A percentile compares a stretch with the other conserved stretches of the same genome.
Conservation (phyloP, 1,140 invertebrate species). For the Bombus polaris region DNA sequence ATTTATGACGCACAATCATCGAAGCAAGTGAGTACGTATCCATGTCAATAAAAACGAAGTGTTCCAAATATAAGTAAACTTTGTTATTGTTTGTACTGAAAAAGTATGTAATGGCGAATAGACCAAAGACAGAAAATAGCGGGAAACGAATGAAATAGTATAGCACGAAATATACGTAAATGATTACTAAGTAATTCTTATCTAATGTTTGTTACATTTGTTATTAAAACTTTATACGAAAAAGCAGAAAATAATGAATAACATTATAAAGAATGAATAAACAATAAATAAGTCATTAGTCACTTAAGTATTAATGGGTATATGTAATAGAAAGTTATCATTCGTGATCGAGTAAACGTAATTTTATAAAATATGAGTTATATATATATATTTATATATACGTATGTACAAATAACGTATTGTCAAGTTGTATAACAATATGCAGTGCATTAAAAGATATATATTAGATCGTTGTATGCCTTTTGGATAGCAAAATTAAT, state of each 20-base stretch:
- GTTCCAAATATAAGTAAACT: background rate
- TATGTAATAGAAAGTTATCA: background rate
- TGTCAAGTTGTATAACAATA: constrained; percentile 4
- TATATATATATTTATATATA: too few relatives aligned
- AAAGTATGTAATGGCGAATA: fast-evolving
- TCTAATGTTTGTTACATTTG: background rate
- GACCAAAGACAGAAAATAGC: background rate
- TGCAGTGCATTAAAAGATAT: background rate
- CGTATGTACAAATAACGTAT: too few relatives aligned
- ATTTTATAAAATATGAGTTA: constrained; percentile 27
- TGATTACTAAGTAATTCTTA: background rate
- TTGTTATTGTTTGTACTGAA: background rate
- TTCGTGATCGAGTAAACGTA: constrained; percentile 10
- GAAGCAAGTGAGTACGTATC: background rate
- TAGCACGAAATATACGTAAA: too few relatives aligned
- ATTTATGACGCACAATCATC: too few relatives aligned
- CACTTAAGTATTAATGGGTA: background rate
- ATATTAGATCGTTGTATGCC: background rate
- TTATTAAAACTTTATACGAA: background rate
- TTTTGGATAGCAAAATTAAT: background rate
- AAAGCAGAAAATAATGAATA: too few relatives aligned
- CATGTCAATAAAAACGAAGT: background rate
- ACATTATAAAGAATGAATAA: too few relatives aligned
- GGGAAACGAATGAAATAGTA: background rate
- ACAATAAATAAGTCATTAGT: background rate